Evolutionary conservation across 1,140 invertebrate genomes (phyloP), one percentile per base, ranked within the genome.

Genomic region (Protaetia brevitarsis): DNA sequence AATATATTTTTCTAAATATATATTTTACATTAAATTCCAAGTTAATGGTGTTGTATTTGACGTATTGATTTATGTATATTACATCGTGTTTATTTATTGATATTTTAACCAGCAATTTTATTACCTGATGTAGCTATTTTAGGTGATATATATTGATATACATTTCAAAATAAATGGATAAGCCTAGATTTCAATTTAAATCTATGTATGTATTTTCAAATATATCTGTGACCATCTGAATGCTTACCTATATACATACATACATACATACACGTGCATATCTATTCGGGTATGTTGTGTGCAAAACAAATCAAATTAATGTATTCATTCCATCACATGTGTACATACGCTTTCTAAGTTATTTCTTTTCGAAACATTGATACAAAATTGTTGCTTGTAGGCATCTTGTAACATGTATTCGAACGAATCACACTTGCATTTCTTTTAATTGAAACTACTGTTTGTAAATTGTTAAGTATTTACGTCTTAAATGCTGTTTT

Each of bases 101-200:
- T 51, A 51, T 51, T 51, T 51, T 51, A 51, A 51, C 41, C 41
- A 26, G 41, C 41, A 51, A 51, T 51, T 51, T 51, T 51, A 51
- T 51, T 51, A 23, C 41, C n/a, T n/a, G n/a, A n/a, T 19, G 16
- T 23, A 51, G 41, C 6, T 51, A 23, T 51, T 51, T 51, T 51
- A 51, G 21, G 19, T 23, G 41, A 51, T 51, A 51, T 23, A 23
- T 19, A 10, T 51, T 51, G n/a, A n/a, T n/a, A n/a, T 23, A 16
- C 41, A 51, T 51, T 51, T 23, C 26, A 51, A 19, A 51, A 51
- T 51, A 19, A 51, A 51, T 51, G 26, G 26, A 51, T 51, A 51
- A 51, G 26, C 41, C 41, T 51, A 51, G 41, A 51, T 51, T 51
- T 51, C 41, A 51, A 19, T 51, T 51, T 51, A 51, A 19, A 23